phyloP scores from a whole-genome alignment of 1,140 invertebrate species.

The Heliconius eleuchia region DNA sequence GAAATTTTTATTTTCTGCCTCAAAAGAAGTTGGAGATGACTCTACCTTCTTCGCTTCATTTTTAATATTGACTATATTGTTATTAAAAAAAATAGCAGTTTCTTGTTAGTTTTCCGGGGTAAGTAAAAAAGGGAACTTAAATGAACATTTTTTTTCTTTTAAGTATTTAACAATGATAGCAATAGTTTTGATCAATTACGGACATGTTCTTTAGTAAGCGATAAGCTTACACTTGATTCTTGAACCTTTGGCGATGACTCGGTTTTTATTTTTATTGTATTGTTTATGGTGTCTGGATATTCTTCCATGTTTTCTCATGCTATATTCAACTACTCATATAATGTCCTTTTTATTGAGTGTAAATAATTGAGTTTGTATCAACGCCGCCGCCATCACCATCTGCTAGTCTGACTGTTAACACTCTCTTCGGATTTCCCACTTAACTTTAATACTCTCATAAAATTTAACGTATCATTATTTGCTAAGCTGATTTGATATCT shows the following conservation, averaged over 20 bases:
- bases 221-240: too few relatives aligned
- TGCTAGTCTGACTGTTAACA: conserved; percentile 67
- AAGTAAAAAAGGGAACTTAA: too few relatives aligned
- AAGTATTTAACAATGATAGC: background rate
- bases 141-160: too few relatives aligned
- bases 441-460: conserved; percentile 77
- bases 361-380: conserved; percentile 79
- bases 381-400: conserved; percentile 60
- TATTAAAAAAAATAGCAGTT: too few relatives aligned
- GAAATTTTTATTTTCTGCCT: too few relatives aligned
- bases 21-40: too few relatives aligned
- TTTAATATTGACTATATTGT: too few relatives aligned
- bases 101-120: too few relatives aligned
- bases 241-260: background rate
- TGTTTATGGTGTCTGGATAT: conserved; percentile 6
- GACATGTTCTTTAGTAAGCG: too few relatives aligned
- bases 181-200: background rate
- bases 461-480: conserved; percentile 60
- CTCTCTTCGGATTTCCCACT: conserved; percentile 78
- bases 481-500: conserved; percentile 50
- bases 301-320: conserved; percentile 53
- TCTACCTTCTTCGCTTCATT: too few relatives aligned
- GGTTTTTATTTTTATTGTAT: background rate
- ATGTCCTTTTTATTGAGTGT: conserved; percentile 79
- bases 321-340: conserved; percentile 74